Percentiles rank a stretch among this genome's conserved stretches.
Evolutionary conservation across 2,113 vertebrate species (phyloP).

Genomic region (Nyctereutes procyonoides): DNA sequence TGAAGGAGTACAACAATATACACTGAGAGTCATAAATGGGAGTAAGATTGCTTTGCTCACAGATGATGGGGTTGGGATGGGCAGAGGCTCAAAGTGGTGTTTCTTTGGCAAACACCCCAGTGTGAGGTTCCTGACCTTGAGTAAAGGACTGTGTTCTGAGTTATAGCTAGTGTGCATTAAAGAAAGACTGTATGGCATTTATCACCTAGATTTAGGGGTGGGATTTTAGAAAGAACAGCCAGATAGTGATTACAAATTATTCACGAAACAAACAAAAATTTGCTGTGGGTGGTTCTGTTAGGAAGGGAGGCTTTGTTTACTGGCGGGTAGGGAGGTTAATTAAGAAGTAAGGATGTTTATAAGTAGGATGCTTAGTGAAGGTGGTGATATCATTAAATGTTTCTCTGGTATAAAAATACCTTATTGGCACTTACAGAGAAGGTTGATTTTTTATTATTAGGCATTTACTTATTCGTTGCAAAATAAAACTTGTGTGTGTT

Average conservation of each 20-base stretch:
- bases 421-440: neutral
- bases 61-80: neutral
- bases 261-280: neutral
- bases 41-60: neutral
- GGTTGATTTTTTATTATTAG: constrained; percentile 27
- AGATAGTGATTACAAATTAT: constrained; percentile 5
- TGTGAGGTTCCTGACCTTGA: neutral
- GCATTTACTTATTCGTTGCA: constrained; percentile 1
- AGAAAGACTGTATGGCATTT: neutral
- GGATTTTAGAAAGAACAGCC: neutral
- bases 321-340: constrained; percentile 43
- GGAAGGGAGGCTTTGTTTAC: constrained; percentile 22
- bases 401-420: constrained; percentile 51
- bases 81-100: neutral
- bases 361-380: neutral
- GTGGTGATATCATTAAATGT: neutral
- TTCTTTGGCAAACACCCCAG: neutral
- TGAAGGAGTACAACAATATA: neutral
- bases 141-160: neutral
- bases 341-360: constrained; percentile 37
- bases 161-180: neutral
- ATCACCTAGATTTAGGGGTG: neutral
- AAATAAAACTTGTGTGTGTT: neutral
- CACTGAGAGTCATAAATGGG: neutral
- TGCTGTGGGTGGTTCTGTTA: neutral